Evolutionary conservation across 2,797 vertebrate species (phyloP), one percentile per base, ranked within the genome.

Genomic region (Mormyrus hasselquistii): DNA sequence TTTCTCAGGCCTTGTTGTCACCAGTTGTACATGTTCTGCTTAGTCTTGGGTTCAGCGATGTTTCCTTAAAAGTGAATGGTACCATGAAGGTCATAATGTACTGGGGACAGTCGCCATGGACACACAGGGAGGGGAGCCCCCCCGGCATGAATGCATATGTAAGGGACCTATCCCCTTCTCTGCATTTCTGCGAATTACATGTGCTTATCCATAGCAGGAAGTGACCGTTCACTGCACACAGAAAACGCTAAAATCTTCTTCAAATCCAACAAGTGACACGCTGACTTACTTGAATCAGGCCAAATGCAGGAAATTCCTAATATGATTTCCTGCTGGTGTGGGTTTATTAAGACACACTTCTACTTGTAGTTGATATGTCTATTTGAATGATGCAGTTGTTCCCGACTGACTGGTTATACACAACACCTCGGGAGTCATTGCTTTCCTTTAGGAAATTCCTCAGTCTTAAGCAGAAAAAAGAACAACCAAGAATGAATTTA

Each of bases 201-300:
- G 93, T 93, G 91, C 55, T 92, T 90, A 25, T 29, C 5, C 88
- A 76, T 62, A 29, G 83, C 73, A 65, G 10, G 49, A 88, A 87
- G 91, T 90, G 92, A 91, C 86, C 89, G 92, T 90, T 91, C 88
- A 94, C 47, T 9, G 89, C 92, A 92, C 93, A 92, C 93, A 92
- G 91, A 93, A 91, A 91, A 52, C 88, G 89, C 59, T 53, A 90
- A 91, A 94, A 95, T 94, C 93, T 93, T 94, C 94, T 95, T 93
- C 93, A 89, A 73, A 22, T 89, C 91, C 90, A 91, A 89, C 88
- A 93, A 92, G 49, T 86, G 55, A 90, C 82, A 90, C 90, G 93
- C 93, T 93, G 92, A 96, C 95, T 92, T 94, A 94, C 95, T 94
- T 94, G 95, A 94, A 93, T 91, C 9, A 91, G 90, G 91, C 92